phyloP scores from a whole-genome alignment of 2,113 vertebrate species.

The Hypocryptadius cinnamomeus region DNA sequence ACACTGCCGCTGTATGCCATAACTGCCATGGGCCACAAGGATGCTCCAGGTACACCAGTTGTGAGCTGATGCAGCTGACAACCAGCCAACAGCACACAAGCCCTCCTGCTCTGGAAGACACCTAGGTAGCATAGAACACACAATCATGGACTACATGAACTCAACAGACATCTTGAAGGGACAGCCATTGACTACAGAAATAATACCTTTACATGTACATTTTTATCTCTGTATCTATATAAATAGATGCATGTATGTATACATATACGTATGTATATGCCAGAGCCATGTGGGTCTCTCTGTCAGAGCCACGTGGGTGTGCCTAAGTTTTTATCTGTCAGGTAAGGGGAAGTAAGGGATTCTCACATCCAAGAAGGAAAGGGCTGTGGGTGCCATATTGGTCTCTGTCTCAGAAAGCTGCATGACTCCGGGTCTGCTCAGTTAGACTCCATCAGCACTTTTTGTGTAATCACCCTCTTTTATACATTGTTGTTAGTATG shows the following conservation, averaged over 20 bases:
- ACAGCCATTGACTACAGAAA: not conserved
- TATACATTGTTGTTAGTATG: not conserved
- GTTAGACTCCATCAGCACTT: not conserved
- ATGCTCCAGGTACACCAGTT: not conserved
- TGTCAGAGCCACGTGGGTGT: not conserved
- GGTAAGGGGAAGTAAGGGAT: too few relatives aligned
- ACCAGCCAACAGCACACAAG: not conserved
- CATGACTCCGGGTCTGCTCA: rapidly evolving
- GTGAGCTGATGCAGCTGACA: not conserved
- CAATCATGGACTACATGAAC: not conserved
- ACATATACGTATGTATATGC: rapidly evolving
- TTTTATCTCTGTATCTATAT: not conserved
- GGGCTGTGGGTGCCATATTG: rapidly evolving
- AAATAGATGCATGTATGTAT: too few relatives aligned
- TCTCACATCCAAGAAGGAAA: not conserved
- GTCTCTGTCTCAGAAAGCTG: not conserved
- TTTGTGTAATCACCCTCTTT: not conserved
- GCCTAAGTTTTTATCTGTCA: not conserved
- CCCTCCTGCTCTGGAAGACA: not conserved
- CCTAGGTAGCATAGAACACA: not conserved
- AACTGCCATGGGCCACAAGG: not conserved
- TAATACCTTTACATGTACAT: too few relatives aligned
- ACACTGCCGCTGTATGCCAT: not conserved
- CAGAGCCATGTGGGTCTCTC: not conserved
- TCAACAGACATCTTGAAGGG: not conserved